phyloP scores from a whole-genome alignment of 1,140 invertebrate genomes.

The Drosophila chauvacae region DNA sequence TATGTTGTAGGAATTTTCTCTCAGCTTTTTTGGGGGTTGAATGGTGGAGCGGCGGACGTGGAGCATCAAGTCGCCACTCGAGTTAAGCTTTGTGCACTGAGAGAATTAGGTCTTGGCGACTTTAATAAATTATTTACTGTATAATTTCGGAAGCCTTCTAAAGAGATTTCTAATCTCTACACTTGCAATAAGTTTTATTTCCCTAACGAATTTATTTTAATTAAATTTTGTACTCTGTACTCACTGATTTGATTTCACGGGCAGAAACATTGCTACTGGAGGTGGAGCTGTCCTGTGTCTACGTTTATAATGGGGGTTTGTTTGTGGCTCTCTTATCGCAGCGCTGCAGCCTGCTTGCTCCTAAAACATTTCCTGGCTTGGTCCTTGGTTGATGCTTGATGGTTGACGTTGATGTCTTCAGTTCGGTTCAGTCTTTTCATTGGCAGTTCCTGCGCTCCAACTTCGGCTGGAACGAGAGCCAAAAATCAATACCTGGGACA shows the following conservation, averaged over 20 bases:
- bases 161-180: not conserved
- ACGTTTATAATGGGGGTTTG: constrained; percentile 19
- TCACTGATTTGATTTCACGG: constrained; percentile 83
- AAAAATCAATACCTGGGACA: constrained; percentile 76
- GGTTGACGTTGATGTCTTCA: constrained; percentile 23
- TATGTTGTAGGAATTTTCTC: constrained; percentile 4
- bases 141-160: too few species aligned
- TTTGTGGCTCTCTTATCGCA: constrained; percentile 43
- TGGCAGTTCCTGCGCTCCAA: constrained; percentile 61
- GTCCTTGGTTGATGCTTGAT: constrained; percentile 40
- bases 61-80: constrained; percentile 27
- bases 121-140: not conserved
- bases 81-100: constrained; percentile 31
- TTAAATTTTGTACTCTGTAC: constrained; percentile 48
- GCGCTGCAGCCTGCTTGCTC: constrained; percentile 32
- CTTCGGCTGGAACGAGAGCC: constrained; percentile 59
- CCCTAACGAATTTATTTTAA: not conserved
- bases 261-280: constrained; percentile 77
- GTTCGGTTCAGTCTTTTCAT: constrained; percentile 70
- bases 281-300: constrained; percentile 9
- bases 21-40: constrained; percentile 32
- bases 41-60: constrained; percentile 16
- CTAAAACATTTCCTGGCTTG: constrained; percentile 65
- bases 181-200: rapidly evolving
- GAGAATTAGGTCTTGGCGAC: constrained; percentile 1